phyloP scores from a whole-genome alignment of 2,113 vertebrate genomes.

The Nothocercus nigrocapillus region DNA sequence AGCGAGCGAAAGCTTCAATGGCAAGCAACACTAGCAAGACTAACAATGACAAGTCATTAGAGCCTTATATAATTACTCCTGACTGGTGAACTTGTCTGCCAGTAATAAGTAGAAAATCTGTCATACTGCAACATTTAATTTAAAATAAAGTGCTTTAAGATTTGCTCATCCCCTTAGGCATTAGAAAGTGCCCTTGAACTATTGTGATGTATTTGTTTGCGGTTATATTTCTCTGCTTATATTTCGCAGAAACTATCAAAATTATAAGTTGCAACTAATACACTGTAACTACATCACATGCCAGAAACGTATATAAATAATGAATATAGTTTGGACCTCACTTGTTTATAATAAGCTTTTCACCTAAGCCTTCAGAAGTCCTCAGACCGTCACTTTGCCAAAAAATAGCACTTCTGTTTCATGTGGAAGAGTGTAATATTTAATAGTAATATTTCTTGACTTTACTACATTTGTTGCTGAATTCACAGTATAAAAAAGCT shows the following conservation, averaged over 20 bases:
- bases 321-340: neutral
- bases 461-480: neutral
- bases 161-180: neutral
- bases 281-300: neutral
- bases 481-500: neutral
- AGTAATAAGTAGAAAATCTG: neutral
- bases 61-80: neutral
- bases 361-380: slow-evolving; percentile 1
- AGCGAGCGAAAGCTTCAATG: neutral
- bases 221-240: neutral
- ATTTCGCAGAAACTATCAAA: neutral
- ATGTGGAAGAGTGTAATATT: neutral
- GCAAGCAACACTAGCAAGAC: neutral
- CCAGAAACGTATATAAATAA: neutral
- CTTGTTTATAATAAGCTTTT: neutral
- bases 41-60: neutral
- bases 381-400: neutral
- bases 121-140: neutral
- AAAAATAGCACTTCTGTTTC: neutral
- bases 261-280: slow-evolving; percentile 12
- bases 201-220: neutral
- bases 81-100: neutral
- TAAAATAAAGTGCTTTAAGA: neutral
- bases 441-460: neutral
- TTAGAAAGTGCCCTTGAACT: neutral